These are phyloP conservation scores for Anthopleura sola DNA, from an alignment of 64 coral and sea anemone species.

Conservation along the genomic window DNA sequence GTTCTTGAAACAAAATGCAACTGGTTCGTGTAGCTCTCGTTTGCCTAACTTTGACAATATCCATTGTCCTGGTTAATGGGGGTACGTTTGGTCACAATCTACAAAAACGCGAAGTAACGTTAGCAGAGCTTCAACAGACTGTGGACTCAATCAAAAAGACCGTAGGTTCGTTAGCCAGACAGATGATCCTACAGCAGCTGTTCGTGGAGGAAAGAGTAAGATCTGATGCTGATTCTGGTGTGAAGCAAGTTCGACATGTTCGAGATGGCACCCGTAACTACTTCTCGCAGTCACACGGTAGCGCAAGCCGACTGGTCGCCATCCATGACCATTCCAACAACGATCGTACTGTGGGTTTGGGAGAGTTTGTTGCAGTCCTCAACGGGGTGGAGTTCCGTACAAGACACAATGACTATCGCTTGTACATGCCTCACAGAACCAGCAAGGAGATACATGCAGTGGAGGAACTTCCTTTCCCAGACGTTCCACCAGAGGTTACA, in stretches of 20 bases:
- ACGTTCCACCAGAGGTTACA: conserved; percentile 53
- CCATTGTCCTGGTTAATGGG: no score
- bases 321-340: conserved; percentile 80
- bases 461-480: conserved; percentile 63
- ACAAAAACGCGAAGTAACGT: no score
- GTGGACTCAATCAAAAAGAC: background rate
- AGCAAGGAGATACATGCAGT: conserved; percentile 38
- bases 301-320: conserved; percentile 18
- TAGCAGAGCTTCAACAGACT: background rate
- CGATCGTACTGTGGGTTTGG: conserved; percentile 66
- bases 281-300: conserved; percentile 34
- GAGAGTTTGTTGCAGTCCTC: conserved; percentile 62
- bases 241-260: conserved; percentile 40
- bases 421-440: conserved; percentile 35
- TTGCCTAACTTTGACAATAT: no score
- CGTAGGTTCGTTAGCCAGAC: conserved; percentile 8
- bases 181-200: conserved; percentile 44
- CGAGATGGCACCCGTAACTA: conserved; percentile 42
- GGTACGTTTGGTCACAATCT: background rate
- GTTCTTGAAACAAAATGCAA: no score
- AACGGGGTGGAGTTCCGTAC: conserved; percentile 81
- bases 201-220: conserved; percentile 52
- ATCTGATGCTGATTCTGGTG: conserved; percentile 57
- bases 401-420: conserved; percentile 75
- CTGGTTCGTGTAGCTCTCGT: no score